Conservation (phyloP, 2,797 vertebrate genomes). For the Gymnoscopelus microlampas region DNA sequence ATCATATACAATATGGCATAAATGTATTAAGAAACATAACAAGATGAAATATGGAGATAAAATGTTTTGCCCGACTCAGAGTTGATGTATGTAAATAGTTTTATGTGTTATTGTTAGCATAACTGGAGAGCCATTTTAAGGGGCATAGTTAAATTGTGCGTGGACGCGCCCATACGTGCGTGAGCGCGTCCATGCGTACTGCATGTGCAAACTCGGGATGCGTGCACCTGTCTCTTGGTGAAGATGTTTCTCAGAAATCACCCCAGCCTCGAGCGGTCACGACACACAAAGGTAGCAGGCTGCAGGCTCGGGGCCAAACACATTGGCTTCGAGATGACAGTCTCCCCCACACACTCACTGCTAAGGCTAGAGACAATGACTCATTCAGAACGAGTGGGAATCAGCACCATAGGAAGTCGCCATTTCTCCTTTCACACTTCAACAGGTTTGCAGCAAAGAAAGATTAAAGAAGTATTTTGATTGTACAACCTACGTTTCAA, state of each 20-base stretch:
- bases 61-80: too few species aligned
- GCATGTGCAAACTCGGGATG: constrained; percentile 49
- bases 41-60: too few species aligned
- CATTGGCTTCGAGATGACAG: constrained; percentile 62
- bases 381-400: constrained; percentile 37
- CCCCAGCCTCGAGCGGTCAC: constrained; percentile 67
- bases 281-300: constrained; percentile 66
- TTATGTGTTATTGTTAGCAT: neutral
- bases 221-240: constrained; percentile 50
- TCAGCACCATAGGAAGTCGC: neutral
- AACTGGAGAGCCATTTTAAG: constrained; percentile 50
- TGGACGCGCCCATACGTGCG: constrained; percentile 4
- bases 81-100: too few species aligned
- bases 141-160: constrained; percentile 64
- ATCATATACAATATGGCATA: too few species aligned
- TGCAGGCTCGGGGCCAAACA: constrained; percentile 60
- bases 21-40: too few species aligned
- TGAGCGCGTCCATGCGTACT: constrained; percentile 19
- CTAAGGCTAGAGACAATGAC: constrained; percentile 35
- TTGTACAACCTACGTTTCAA: too few species aligned
- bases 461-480: too few species aligned
- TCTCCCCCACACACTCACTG: constrained; percentile 48
- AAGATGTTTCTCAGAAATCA: constrained; percentile 36
- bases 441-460: too few species aligned
- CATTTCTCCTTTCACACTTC: neutral